Base-by-base conservation (phyloP, 2,888 invertebrate genomes). In the Dryadula phaetusa region DNA sequence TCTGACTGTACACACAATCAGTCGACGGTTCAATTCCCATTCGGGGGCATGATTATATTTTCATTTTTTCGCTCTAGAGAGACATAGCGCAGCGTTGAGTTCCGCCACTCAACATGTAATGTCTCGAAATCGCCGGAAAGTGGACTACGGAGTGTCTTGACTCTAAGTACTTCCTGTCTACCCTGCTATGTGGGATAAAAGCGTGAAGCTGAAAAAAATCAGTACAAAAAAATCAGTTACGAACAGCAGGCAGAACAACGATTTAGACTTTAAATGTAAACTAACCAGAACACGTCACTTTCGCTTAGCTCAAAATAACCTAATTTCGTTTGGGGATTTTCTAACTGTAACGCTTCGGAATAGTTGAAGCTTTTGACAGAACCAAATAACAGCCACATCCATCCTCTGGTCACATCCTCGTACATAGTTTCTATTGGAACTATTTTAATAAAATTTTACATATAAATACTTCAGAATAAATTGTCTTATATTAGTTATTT, bases 391-490 rank as follows among this genome's bases (percentile, higher is more conserved):
- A 37, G 18, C 8, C 37, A 22, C n/a, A 22, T 37, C n/a, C 14
- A 54, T 34, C 18, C 28, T 18, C 34, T 34, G 10, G 34, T 34
- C 34, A 34, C 34, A 34, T 12, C 4, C 28, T 37, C 53, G 12
- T 34, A 54, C 34, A 34, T 34, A 37, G 54, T 54, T 54, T n/a
- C 16, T 20, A 22, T 14, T 54, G 8, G 12, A 54, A 54, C 37
- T 54, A 20, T 37, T 20, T 20, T 54, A 54, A 54, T 37, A 54
- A 7, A 37, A 54, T 54, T 37, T 20, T 34, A 20, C 8, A 20
- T 37, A 16, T 44, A 28, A 44, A 16, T 44, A 16, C 1, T 16
- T 44, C n/a, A 44, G n/a, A n/a, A 6, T 44, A 44, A 42, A 5
- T 37, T 37, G 37, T 12, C 3, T 3, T 37, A 37, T 37, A 12